phyloP scores from a whole-genome alignment of 1,140 invertebrate species.

The Brachionus calyciflorus region DNA sequence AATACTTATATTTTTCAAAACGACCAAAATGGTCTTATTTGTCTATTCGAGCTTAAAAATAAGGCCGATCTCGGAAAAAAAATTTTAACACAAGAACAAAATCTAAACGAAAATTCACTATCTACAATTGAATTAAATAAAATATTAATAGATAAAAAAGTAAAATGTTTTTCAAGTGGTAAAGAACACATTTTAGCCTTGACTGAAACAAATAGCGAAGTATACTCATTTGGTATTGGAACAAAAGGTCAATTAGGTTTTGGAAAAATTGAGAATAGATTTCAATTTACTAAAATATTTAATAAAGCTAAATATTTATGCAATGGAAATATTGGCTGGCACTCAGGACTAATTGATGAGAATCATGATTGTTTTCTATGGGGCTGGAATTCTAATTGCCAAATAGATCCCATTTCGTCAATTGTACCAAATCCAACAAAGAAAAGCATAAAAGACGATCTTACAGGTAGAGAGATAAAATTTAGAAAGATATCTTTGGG shows the following conservation, averaged over 20 bases:
- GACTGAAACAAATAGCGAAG: conserved; percentile 72
- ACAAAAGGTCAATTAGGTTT: conserved; percentile 79
- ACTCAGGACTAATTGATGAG: background rate
- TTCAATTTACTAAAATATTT: background rate
- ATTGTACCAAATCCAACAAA: background rate
- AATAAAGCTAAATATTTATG: background rate
- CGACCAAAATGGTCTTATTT: background rate
- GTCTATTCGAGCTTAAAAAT: conserved; percentile 18
- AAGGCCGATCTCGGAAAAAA: conserved; percentile 29
- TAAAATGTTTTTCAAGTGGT: conserved; percentile 71
- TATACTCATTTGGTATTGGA: conserved; percentile 87
- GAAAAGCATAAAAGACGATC: background rate
- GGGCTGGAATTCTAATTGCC: conserved; percentile 38
- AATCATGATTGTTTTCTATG: conserved; percentile 17
- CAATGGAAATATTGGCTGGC: conserved; percentile 31
- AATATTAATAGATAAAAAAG: conserved; percentile 13
- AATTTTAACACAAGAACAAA: background rate
- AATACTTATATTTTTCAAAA: conserved; percentile 37
- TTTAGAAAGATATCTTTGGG: background rate
- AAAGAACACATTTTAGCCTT: conserved; percentile 82
- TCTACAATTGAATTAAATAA: conserved; percentile 5
- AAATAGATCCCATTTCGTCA: background rate
- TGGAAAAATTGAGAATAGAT: conserved; percentile 47
- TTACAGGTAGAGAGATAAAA: background rate
- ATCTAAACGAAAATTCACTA: conserved; percentile 7